Evolutionary conservation across 2,797 vertebrate species (phyloP).

Genomic region (Choloepus didactylus): DNA sequence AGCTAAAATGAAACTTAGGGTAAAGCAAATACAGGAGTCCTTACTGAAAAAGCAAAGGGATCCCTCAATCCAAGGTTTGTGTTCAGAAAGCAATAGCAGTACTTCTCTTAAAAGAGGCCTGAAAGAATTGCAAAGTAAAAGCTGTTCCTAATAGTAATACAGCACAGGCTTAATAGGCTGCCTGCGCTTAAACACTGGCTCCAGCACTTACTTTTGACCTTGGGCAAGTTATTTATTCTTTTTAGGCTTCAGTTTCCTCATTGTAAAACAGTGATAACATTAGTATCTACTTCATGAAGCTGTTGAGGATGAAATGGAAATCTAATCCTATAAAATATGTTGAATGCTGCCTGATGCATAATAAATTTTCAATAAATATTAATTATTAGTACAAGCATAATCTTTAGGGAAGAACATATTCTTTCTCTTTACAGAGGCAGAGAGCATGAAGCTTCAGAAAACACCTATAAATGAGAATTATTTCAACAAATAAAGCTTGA

Average conservation of each 20-base stretch:
- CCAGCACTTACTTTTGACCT: background rate
- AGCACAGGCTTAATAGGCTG: background rate
- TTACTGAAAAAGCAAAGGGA: background rate
- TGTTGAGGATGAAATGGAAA: background rate
- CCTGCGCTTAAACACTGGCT: background rate
- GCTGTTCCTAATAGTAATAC: background rate
- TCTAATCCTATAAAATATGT: conserved; percentile 46
- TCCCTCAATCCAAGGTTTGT: background rate
- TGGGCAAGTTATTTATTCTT: background rate
- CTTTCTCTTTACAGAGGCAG: background rate
- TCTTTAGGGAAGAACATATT: background rate
- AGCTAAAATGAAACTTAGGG: background rate
- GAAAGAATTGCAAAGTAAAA: background rate
- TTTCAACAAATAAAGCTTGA: conserved; percentile 51
- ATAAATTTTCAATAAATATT: conserved; percentile 41
- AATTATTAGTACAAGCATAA: conserved; percentile 6
- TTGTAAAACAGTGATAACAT: too few relatives aligned
- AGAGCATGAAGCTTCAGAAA: conserved; percentile 53
- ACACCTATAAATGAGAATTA: conserved; percentile 31
- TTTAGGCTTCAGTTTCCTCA: conserved; percentile 22
- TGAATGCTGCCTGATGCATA: conserved; percentile 20
- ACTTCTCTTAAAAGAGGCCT: background rate
- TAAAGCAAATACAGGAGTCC: background rate
- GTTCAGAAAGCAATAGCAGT: background rate
- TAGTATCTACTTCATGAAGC: background rate